A percentile compares a stretch with the other conserved stretches of the same genome.
Conservation (phyloP, 2,888 invertebrate species). For the Pristionchus arcanus region DNA sequence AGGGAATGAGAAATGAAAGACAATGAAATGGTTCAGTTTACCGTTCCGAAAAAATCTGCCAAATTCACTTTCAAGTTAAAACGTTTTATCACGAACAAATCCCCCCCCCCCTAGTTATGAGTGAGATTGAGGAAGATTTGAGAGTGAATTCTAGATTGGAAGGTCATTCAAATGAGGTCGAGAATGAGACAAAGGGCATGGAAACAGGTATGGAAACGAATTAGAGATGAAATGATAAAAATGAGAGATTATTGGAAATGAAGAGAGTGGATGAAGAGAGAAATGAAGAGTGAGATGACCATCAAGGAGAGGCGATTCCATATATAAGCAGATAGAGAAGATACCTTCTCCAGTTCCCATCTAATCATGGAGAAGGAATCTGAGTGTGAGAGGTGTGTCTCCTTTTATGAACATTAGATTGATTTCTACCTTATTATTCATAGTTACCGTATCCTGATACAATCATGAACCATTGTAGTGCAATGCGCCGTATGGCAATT, state of each 20-base stretch:
- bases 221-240: constrained; percentile 34
- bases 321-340: constrained; percentile 10
- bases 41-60: background rate
- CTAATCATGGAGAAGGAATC: constrained; percentile 51
- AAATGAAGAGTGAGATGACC: background rate
- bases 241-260: constrained; percentile 17
- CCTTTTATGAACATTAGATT: background rate
- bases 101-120: background rate
- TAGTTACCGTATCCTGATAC: background rate
- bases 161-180: constrained; percentile 41
- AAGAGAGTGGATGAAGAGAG: constrained; percentile 23
- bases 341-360: background rate
- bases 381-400: constrained; percentile 24
- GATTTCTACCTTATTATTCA: background rate
- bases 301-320: background rate
- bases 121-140: background rate
- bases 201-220: constrained; percentile 47
- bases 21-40: too few relatives aligned
- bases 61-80: too few relatives aligned
- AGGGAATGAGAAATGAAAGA: background rate
- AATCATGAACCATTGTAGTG: constrained; percentile 54
- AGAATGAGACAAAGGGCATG: constrained; percentile 46
- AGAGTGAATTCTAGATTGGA: constrained; percentile 1
- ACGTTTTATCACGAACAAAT: too few relatives aligned
- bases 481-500: constrained; percentile 73